Base-by-base conservation (phyloP, 2,888 invertebrate genomes). In the Pyrocoelia pectoralis region DNA sequence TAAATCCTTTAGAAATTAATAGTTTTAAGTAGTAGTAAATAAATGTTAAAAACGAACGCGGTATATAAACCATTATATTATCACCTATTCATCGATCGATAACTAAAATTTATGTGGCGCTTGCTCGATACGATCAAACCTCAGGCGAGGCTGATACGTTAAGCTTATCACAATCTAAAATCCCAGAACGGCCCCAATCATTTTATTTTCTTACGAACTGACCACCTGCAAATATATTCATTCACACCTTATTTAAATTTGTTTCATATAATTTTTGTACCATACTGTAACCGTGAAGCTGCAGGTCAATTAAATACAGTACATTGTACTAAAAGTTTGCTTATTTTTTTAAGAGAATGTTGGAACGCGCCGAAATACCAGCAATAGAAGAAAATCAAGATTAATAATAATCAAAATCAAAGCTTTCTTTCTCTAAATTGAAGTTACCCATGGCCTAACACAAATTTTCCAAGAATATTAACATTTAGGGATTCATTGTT, bases 51-150 rank as follows among this genome's bases (percentile, higher is more conserved):
- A n/a, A 46, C 9, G 46, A 46, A 17, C 17, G 46, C 46, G 46
- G 46, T 46, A 8, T 46, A 18, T 46, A 17, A 46, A 46, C 63
- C 56, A 63, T 61, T 56, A 65, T 68, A 70, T 69, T 70, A 69
- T 68, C 68, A 61, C 59, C 67, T 60, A 61, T 65, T 67, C 58
- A 60, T 65, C 60, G 46, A 61, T 48, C 59, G 33, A 59, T 56
- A 43, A 56, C 48, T 51, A 57, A 65, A 67, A 70, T 70, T 70
- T 70, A 70, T 70, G 68, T 66, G 69, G 68, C 65, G 67, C 67
- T 68, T 61, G 19, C 15, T 61, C 51, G 69, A 70, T 70, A 70
- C 54, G 38, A 70, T 69, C 70, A 57, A 46, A 67, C 70, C 69
- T 58, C 54, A 49, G 70, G 70, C 70, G 33, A 68, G 65, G 66